phyloP scores from a whole-genome alignment of 2,797 vertebrate species.

The Eupleurogrammus muticus region DNA sequence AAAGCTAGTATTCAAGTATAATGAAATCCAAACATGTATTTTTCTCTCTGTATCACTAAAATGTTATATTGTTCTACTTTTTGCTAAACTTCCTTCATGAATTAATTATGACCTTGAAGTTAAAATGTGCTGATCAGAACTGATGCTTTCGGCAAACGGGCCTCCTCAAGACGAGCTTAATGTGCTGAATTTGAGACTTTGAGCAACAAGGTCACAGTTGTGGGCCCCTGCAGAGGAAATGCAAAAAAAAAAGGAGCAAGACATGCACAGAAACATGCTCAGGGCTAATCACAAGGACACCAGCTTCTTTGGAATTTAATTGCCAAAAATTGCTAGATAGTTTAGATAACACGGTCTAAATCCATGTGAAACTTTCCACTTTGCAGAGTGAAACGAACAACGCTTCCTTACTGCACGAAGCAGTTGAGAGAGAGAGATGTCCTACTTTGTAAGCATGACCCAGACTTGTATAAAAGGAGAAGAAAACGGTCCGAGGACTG shows the following conservation, averaged over 20 bases:
- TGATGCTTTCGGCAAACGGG: not conserved
- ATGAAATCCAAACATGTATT: not conserved
- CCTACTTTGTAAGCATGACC: conserved; percentile 4
- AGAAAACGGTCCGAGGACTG: conserved; percentile 14
- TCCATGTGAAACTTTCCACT: not conserved
- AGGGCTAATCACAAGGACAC: conserved; percentile 13
- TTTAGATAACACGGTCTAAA: not conserved
- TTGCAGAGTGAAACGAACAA: conserved; percentile 11
- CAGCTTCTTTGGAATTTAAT: conserved; percentile 24
- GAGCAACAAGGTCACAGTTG: conserved; percentile 2
- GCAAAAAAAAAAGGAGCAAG: not conserved
- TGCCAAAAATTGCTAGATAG: conserved; percentile 6
- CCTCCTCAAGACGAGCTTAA: not conserved
- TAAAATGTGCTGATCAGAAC: not conserved
- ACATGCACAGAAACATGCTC: conserved; percentile 6
- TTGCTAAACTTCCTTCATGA: not conserved
- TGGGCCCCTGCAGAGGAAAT: not conserved
- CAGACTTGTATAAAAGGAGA: not conserved
- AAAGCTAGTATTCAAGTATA: not conserved
- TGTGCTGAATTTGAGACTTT: conserved; percentile 1
- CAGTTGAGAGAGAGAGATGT: not conserved
- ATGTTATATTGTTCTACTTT: not conserved
- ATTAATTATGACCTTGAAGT: not conserved
- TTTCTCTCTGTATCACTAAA: not conserved
- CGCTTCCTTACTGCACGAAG: not conserved